Conservation (phyloP, 2,888 invertebrate genomes). For the Rhamphomyia laevipes region DNA sequence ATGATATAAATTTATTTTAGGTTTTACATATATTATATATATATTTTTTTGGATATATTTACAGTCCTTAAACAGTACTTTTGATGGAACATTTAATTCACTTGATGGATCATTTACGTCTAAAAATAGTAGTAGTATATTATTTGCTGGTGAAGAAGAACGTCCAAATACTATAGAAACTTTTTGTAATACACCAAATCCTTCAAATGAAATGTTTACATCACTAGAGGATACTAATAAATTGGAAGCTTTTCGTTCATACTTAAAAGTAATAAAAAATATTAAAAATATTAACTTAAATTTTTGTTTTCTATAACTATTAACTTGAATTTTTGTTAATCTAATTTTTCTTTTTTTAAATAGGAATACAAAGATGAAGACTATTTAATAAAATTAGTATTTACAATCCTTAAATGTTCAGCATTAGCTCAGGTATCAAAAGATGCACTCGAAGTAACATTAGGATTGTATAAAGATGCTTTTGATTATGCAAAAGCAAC, state of each 20-base stretch:
- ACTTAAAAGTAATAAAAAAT: slow-evolving; percentile 24
- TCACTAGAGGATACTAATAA: slow-evolving; percentile 27
- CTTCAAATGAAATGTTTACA: slow-evolving; percentile 30
- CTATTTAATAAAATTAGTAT: slow-evolving; percentile 30
- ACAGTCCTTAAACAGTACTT: slow-evolving; percentile 1
- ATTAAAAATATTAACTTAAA: background rate
- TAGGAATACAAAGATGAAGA: slow-evolving; percentile 30
- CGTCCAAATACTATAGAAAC: slow-evolving; percentile 22
- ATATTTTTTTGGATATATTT: background rate
- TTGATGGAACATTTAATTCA: slow-evolving; percentile 15
- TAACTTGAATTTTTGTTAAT: background rate
- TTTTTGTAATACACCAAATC: slow-evolving; percentile 29
- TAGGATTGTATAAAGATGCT: slow-evolving; percentile 27
- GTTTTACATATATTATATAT: background rate
- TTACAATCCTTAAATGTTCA: slow-evolving; percentile 34
- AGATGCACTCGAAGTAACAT: slow-evolving; percentile 29
- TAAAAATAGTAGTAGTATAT: slow-evolving; percentile 16
- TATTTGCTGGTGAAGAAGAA: slow-evolving; percentile 12
- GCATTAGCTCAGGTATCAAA: slow-evolving; percentile 27
- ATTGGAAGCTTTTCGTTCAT: slow-evolving; percentile 25
- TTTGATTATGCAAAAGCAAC: slow-evolving; percentile 31
- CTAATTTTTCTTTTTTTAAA: slow-evolving; percentile 1
- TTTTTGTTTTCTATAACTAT: background rate
- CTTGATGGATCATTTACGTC: slow-evolving; percentile 19
- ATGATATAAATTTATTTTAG: no score